Evolutionary conservation across 2,113 vertebrate species (phyloP).

Genomic region (Poeciliopsis occidentalis): DNA sequence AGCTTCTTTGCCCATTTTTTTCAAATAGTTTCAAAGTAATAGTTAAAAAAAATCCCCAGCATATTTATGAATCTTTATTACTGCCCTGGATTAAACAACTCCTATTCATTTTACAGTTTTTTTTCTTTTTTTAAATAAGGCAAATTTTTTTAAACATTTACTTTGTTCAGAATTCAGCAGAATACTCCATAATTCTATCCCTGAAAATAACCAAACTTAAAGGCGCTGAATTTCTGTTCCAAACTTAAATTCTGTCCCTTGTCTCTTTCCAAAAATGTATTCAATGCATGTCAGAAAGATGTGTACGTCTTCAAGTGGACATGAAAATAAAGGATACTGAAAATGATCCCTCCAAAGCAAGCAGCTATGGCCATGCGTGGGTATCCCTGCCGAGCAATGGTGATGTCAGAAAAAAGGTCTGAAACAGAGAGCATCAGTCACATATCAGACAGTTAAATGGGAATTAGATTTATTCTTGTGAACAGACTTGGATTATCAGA

Average conservation of each 20-base stretch:
- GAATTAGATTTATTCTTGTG: background rate
- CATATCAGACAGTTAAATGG: background rate
- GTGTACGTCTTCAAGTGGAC: background rate
- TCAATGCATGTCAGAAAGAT: background rate
- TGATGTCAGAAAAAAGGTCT: constrained; percentile 95
- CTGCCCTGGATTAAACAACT: too few species aligned
- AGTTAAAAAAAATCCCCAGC: too few species aligned
- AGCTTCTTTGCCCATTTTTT: too few species aligned
- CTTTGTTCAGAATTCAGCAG: too few species aligned
- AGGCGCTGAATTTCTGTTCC: background rate
- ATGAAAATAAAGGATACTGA: constrained; percentile 93
- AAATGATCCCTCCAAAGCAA: constrained; percentile 97
- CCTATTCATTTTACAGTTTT: too few species aligned
- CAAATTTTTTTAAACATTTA: too few species aligned
- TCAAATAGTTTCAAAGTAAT: too few species aligned
- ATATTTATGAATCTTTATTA: too few species aligned
- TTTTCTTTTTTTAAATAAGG: too few species aligned
- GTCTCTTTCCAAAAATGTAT: background rate
- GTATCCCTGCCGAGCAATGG: constrained; percentile 93
- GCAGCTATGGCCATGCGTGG: constrained; percentile 97
- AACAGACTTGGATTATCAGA: background rate
- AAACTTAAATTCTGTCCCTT: background rate
- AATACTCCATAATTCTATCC: too few species aligned
- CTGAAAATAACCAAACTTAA: too few species aligned
- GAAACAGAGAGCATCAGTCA: constrained; percentile 23